Evolutionary conservation across 1,140 invertebrate genomes (phyloP).

Genomic region (Bombus sylvicola): DNA sequence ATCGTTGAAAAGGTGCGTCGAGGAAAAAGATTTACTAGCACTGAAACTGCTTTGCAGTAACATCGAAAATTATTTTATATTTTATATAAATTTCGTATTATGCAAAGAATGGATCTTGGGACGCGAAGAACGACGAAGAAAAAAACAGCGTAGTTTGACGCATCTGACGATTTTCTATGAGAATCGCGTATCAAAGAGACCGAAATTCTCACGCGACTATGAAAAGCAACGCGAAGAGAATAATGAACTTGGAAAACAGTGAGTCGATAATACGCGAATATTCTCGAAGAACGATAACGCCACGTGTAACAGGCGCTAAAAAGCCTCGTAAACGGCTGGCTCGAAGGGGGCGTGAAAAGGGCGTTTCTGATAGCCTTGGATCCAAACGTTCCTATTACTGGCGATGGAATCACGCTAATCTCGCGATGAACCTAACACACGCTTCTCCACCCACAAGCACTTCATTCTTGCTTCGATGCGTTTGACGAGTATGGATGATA

Average conservation of each 20-base stretch:
- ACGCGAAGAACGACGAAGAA: not conserved
- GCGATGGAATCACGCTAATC: constrained; percentile 35
- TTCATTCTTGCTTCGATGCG: not conserved
- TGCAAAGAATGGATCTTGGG: too few relatives aligned
- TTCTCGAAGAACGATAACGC: not conserved
- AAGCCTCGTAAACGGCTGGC: not conserved
- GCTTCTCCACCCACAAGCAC: not conserved
- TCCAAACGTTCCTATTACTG: constrained; percentile 29
- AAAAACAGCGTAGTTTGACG: not conserved
- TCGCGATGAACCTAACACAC: not conserved
- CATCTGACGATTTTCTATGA: not conserved
- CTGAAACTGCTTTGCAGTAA: too few relatives aligned
- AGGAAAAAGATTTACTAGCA: too few relatives aligned
- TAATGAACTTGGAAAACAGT: not conserved
- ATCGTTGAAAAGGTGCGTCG: too few relatives aligned
- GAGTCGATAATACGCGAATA: not conserved
- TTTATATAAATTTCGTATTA: too few relatives aligned
- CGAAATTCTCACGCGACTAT: fast-evolving
- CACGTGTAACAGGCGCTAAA: not conserved
- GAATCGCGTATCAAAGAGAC: too few relatives aligned
- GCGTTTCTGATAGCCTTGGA: constrained; percentile 39
- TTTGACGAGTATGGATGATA: not conserved
- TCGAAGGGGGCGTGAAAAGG: constrained; percentile 37
- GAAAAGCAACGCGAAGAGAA: not conserved
- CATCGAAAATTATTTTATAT: too few relatives aligned